A percentile compares a stretch with the other conserved stretches of the same genome.
These are phyloP conservation scores for Bradypus variegatus DNA, from an alignment of 2,797 vertebrate species.

Conservation along the genomic window DNA sequence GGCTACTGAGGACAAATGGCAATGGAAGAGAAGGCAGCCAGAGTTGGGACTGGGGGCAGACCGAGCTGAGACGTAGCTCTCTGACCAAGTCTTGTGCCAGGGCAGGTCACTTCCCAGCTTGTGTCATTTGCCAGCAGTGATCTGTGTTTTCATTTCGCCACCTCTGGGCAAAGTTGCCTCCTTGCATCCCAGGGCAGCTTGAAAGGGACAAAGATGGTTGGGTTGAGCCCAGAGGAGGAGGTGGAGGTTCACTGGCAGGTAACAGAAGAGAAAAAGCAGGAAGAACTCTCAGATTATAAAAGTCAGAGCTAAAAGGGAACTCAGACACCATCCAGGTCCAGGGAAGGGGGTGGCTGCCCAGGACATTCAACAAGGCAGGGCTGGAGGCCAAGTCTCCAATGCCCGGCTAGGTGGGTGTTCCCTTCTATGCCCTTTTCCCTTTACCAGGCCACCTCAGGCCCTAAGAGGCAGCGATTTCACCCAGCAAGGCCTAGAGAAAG, in stretches of 20 bases:
- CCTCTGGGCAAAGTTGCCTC: not conserved
- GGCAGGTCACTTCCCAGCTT: not conserved
- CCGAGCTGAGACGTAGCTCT: not conserved
- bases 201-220: not conserved
- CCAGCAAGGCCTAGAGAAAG: not conserved
- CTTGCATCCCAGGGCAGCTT: not conserved
- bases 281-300: not conserved
- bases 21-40: not conserved
- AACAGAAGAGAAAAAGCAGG: not conserved
- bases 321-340: not conserved
- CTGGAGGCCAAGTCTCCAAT: not conserved
- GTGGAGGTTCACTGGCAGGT: not conserved
- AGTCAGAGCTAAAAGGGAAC: not conserved
- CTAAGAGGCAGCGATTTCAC: not conserved
- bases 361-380: not conserved
- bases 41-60: not conserved
- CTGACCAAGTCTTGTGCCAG: not conserved
- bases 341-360: not conserved
- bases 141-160: not conserved
- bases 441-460: not conserved
- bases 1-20: not conserved
- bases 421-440: not conserved
- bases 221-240: not conserved
- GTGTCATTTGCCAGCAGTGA: accelerated
- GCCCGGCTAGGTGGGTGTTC: not conserved